Evolutionary conservation across 2,113 vertebrate species (phyloP), one percentile per base, ranked within the genome.

Genomic region (Salvelinus alpinus): DNA sequence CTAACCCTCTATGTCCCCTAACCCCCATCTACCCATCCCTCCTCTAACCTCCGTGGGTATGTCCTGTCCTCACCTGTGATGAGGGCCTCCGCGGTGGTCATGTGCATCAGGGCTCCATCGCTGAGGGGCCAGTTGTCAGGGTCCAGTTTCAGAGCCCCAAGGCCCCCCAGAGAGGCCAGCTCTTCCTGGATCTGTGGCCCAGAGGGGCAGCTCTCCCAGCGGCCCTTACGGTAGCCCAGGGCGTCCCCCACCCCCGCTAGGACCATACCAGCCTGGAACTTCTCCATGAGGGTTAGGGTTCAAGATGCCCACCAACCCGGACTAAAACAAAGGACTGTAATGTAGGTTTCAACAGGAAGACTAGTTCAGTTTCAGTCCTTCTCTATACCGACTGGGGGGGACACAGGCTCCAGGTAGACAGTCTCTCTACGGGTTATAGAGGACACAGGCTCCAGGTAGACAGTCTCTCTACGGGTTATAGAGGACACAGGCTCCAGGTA

Each of bases 1-100:
- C 31, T 34, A 34, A 34, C 31, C 31, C 1, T 0, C 5, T 1
- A 34, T 6, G 31, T 6, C 8, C 34, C 6, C 34, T 5, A 34
- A 7, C 34, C 6, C 6, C 5, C 31, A 34, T 34, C 34, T 38
- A 8, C 16, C 25, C 4, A 22, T 73, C 11, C 44, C 38, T 13
- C 29, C 7, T 22, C 24, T 54, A 57, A 79, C 75, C 0, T 70
- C 14, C 7, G 1, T 18, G 38, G n/a, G 2, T 12, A 13, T 51
- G 48, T 16, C 24, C 9, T 47, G 48, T 34, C 64, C 77, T 88
- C 92, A 99, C 98, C 97, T 94, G 98, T 95, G 86, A 96, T 81
- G 34, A 99, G 95, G 66, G 96, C 96, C 86, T 95, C 93, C 0
- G 96, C 95, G 0, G 98, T 99, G 44, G 95, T 94, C 91, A 98